Base-by-base conservation (phyloP, 2,113 vertebrate species). In the Heteronetta atricapilla region DNA sequence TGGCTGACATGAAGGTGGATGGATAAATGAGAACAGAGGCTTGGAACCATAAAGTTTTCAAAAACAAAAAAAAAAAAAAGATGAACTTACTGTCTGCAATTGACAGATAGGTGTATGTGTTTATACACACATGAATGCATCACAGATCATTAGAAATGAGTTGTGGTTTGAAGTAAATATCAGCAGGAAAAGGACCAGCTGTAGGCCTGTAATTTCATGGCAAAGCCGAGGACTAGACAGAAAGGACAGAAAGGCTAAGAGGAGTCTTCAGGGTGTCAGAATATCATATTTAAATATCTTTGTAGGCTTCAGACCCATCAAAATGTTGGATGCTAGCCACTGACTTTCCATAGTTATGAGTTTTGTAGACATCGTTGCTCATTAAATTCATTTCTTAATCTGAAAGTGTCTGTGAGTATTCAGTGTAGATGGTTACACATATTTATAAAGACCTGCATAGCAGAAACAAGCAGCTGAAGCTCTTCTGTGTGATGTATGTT, bases 321-420 rank as follows among this genome's bases (percentile, higher is more conserved):
- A 88, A 86, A 90, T 40, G 10, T 9, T 0, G 0, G 21, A 31
- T 23, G 75, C 8, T 66, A 77, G 26, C n/a, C 3, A 3, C 25
- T 29, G 60, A 66, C 25, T 63, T 92, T 86, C 53, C 12, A 25
- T 56, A 33, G 22, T 25, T 79, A 69, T n/a, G n/a, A 90, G 48
- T 31, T 88, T 53, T 74, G n/a, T 22, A 80, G 31, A 16, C 28
- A 88, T 53, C 31, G 77, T 66, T 31, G 58, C 34, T 62, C 16
- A 66, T 7, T 10, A 74, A 64, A 74, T 58, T 80, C 8, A 59
- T 74, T 11, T 80, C 67, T 58, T 62, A 59, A 21, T 64, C 67
- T 69, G 55, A n/a, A 76, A 69, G 21, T 14, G 36, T 53, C 67
- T 73, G 20, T 4, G 9, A 22, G n/a, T 80, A 17, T 77, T 48